Evolutionary conservation across 2,888 invertebrate genomes (phyloP).

Genomic region (Octonoba sinensis): DNA sequence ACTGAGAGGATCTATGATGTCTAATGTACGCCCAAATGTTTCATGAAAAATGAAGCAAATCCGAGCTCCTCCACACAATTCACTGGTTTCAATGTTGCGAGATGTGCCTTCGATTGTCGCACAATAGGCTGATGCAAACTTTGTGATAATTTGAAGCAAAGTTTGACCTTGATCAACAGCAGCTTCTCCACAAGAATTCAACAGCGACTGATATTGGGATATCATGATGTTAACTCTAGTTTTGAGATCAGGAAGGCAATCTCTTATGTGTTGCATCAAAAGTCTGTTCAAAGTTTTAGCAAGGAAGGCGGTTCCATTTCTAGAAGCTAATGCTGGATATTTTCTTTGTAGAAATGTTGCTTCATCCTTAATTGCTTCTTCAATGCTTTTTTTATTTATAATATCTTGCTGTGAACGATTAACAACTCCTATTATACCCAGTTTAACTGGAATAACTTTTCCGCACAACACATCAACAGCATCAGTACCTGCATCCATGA

Average conservation of each 20-base stretch:
- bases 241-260: constrained; percentile 98
- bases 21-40: constrained; percentile 94
- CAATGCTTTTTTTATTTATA: constrained; percentile 83
- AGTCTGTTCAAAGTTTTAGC: constrained; percentile 96
- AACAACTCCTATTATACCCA: constrained; percentile 98
- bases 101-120: constrained; percentile 98
- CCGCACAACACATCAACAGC: constrained; percentile 99
- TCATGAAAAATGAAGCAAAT: constrained; percentile 99
- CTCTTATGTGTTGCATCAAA: constrained; percentile 98
- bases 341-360: constrained; percentile 93
- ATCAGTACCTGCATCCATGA: constrained; percentile 99
- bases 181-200: constrained; percentile 97
- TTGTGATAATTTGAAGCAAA: constrained; percentile 96
- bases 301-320: constrained; percentile 96
- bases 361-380: constrained; percentile 93
- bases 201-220: constrained; percentile 95
- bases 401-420: constrained; percentile 99
- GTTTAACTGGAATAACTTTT: constrained; percentile 96
- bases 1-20: constrained; percentile 93
- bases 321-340: constrained; percentile 95
- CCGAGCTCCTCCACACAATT: constrained; percentile 98
- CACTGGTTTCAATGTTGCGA: constrained; percentile 96
- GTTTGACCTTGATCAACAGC: constrained; percentile 97
- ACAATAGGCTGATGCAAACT: constrained; percentile 98
- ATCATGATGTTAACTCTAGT: constrained; percentile 97